phyloP scores from a whole-genome alignment of 2,113 vertebrate species.

The Colistium nudipinnis region DNA sequence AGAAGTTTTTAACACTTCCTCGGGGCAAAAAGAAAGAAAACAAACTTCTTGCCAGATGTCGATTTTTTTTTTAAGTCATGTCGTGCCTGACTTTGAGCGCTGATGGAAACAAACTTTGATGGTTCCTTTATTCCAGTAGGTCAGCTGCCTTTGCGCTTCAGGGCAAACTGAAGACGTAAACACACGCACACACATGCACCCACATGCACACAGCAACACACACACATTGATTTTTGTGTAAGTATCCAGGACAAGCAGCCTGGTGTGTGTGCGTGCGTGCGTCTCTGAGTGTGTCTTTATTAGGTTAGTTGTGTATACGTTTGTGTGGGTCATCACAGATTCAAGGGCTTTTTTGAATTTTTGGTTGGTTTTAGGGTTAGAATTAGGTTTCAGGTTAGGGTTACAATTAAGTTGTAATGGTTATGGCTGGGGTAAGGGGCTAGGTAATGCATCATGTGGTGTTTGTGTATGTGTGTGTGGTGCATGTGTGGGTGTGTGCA shows the following conservation, averaged over 20 bases:
- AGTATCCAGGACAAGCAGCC: conserved; percentile 25
- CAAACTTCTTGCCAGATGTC: background rate
- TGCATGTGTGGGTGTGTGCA: no score
- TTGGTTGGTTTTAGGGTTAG: no score
- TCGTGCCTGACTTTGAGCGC: conserved; percentile 21
- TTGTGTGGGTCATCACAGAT: no score
- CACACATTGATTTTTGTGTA: conserved; percentile 31
- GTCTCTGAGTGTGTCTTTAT: conserved; percentile 1
- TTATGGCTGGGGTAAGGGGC: no score
- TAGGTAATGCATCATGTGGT: no score
- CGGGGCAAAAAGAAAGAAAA: background rate
- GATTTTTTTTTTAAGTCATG: conserved; percentile 19
- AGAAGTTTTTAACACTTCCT: background rate
- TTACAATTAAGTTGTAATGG: no score
- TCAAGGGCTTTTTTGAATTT: no score
- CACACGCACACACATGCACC: conserved; percentile 26
- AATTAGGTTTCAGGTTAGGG: no score
- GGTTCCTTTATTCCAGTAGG: conserved; percentile 41
- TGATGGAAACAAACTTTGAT: conserved; percentile 44
- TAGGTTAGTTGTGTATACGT: no score
- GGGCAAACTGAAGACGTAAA: conserved; percentile 16
- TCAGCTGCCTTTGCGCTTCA: conserved; percentile 37
- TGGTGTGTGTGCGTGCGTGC: conserved; percentile 1
- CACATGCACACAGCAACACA: conserved; percentile 26
- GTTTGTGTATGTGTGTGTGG: no score